phyloP scores from a whole-genome alignment of 2,113 vertebrate genomes.

The Pachypanchax playfairii region DNA sequence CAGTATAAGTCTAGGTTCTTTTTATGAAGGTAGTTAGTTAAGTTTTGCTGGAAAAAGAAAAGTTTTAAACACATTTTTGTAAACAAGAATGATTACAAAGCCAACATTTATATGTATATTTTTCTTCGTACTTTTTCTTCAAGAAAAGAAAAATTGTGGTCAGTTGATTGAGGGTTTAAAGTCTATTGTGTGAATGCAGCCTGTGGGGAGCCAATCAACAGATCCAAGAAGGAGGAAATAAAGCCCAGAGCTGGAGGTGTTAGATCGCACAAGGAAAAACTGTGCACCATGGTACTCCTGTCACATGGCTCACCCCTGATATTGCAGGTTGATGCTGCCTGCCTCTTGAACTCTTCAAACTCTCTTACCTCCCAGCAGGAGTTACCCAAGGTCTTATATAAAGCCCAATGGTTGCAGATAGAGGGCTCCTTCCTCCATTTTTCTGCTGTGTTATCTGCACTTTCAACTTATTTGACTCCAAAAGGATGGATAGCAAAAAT shows the following conservation, averaged over 20 bases:
- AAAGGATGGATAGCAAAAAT: conserved; percentile 49
- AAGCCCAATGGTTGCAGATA: conserved; percentile 29
- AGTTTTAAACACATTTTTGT: too few relatives aligned
- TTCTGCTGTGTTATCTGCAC: conserved; percentile 40
- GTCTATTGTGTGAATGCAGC: conserved; percentile 25
- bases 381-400: conserved; percentile 20
- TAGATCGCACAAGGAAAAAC: conserved; percentile 45
- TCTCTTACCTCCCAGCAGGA: conserved; percentile 31
- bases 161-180: conserved; percentile 29
- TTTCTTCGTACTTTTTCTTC: conserved; percentile 3
- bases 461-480: conserved; percentile 55
- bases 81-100: neutral
- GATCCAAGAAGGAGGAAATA: conserved; percentile 63
- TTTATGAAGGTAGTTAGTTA: neutral
- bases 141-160: conserved; percentile 16
- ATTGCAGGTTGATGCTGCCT: conserved; percentile 25
- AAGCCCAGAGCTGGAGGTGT: conserved; percentile 50
- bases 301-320: conserved; percentile 38
- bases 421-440: conserved; percentile 43
- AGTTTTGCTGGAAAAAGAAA: conserved; percentile 6
- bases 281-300: conserved; percentile 24
- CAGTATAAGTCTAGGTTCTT: too few relatives aligned
- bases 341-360: conserved; percentile 21
- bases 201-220: conserved; percentile 71
- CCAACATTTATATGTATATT: neutral